Base-by-base conservation (phyloP, 2,888 invertebrate species). In the Pyrrhosoma nymphula region DNA sequence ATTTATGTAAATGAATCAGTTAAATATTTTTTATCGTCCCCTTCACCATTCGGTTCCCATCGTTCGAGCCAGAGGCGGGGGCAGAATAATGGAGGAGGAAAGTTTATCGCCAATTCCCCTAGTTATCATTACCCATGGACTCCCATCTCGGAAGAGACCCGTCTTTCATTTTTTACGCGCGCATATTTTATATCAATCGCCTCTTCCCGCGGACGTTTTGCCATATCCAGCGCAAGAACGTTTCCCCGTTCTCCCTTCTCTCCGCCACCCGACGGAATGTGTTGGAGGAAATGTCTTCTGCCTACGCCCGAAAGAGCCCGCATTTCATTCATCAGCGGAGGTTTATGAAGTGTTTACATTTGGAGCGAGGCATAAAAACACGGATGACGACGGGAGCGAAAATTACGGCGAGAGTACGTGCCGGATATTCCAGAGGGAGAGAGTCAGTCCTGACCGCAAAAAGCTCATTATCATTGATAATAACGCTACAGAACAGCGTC, bases 171-270 rank as follows among this genome's bases (percentile, higher is more conserved):
- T 82, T 82, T 82, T 82, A 82, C 82, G 82, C 82, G 12, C 35
- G 35, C 35, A 35, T 82, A 82, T 82, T 35, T 82, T 82, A n/a
- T 82, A 82, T 82, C 82, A 82, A 82, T 82, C 35, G 26, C 82
- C 30, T 82, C 82, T 82, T 82, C 30, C 82, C 69, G 30, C 35
- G 82, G 82, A 16, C 35, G 30, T 82, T 82, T 82, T 30, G 82
- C 35, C 14, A 82, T 35, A 82, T 35, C 30, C 30, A 16, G 26
- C 0, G 82, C 35, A 82, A 82, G 35, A 82, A 16, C 82, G 16
- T 35, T 82, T 35, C 16, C 30, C 82, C 30, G 30, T 82, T 35
- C 82, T 35, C 35, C 18, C 10, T 35, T 10, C 47, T 47, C 47
- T 47, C 47, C 47, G 8, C 47, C 47, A 8, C 47, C 47, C 30